Evolutionary conservation across 64 coral and sea anemone genomes (phyloP).

Genomic region (Montipora efflorescens): DNA sequence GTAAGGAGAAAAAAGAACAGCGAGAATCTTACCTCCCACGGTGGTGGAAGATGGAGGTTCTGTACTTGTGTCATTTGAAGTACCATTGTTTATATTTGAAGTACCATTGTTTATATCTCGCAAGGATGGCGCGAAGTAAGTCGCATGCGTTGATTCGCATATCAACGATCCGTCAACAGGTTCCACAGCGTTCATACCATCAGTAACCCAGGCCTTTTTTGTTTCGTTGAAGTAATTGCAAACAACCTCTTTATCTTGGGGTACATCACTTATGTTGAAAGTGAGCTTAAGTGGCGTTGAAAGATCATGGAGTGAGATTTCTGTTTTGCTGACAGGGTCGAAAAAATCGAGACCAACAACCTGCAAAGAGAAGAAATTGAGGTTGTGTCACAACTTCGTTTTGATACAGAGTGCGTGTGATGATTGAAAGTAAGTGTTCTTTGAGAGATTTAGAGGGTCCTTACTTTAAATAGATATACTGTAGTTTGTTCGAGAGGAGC

Average conservation of each 20-base stretch:
- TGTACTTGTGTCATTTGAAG: background rate
- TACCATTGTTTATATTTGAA: background rate
- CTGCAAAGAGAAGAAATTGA: background rate
- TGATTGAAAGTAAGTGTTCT: no score
- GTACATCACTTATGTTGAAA: background rate
- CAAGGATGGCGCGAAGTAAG: conserved; percentile 24
- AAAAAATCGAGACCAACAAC: background rate
- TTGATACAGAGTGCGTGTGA: no score
- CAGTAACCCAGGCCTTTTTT: background rate
- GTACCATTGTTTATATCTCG: background rate
- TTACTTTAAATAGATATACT: no score
- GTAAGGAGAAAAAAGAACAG: background rate
- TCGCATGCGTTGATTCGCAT: conserved; percentile 19
- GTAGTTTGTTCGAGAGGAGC: no score
- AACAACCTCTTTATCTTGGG: background rate
- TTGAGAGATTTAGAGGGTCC: no score
- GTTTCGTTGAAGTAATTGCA: background rate
- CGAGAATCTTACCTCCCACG: background rate
- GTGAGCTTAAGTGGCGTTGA: background rate
- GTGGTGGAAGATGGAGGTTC: background rate
- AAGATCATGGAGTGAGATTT: background rate
- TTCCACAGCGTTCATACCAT: background rate
- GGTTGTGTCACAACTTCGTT: no score
- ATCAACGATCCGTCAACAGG: background rate
- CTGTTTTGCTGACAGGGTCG: background rate